These are phyloP conservation scores for Bagarius yarrelli DNA, from an alignment of 2,113 vertebrate genomes.

Conservation along the genomic window DNA sequence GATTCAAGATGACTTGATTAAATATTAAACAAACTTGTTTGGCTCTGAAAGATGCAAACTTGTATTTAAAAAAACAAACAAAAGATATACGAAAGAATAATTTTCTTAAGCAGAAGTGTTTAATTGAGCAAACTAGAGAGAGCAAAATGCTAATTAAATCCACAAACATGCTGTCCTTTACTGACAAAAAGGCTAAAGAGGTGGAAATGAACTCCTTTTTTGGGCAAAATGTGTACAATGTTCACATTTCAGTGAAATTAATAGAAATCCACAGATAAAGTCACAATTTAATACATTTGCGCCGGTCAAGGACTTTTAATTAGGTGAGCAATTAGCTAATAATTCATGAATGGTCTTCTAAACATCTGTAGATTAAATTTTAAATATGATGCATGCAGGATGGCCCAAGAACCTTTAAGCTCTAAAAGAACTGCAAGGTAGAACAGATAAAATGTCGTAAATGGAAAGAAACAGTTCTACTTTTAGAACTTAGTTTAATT, in stretches of 20 bases:
- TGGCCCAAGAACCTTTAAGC: background rate
- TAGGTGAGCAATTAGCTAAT: no score
- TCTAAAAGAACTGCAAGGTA: background rate
- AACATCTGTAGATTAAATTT: background rate
- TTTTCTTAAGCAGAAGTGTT: background rate
- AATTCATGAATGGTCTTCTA: background rate
- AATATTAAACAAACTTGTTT: background rate
- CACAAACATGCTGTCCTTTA: background rate
- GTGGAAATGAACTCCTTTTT: background rate
- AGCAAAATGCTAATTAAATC: background rate
- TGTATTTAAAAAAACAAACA: background rate
- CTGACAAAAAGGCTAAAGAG: background rate
- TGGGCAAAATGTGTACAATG: background rate
- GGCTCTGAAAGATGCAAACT: background rate
- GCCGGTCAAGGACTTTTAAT: no score
- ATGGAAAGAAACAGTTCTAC: background rate
- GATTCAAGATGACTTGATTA: background rate
- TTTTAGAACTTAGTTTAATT: background rate
- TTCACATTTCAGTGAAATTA: no score
- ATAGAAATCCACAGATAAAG: no score
- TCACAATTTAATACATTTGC: no score
- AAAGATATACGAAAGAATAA: background rate
- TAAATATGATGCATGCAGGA: background rate
- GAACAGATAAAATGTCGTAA: background rate
- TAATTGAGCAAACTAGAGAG: no score